These are phyloP conservation scores for Diachrysia chrysitis DNA, from an alignment of 2,888 invertebrate genomes.

Conservation along the genomic window DNA sequence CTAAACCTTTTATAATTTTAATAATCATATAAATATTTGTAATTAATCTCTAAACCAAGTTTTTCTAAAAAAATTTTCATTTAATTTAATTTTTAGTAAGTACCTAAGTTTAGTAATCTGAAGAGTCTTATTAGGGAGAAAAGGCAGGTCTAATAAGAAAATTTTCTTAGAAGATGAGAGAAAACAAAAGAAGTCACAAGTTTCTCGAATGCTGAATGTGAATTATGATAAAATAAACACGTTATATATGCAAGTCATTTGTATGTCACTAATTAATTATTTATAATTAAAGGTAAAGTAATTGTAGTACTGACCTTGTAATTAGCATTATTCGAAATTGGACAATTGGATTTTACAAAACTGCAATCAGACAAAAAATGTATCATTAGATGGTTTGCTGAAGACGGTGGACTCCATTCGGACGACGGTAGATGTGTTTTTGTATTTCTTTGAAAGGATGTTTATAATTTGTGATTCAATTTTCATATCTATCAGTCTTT, in stretches of 20 bases:
- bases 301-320: not conserved
- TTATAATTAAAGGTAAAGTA: slow-evolving; percentile 4
- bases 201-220: not conserved
- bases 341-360: not conserved
- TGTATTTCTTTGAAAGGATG: not conserved
- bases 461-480: slow-evolving; percentile 7
- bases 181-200: too few species aligned
- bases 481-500: not conserved
- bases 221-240: not conserved
- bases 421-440: not conserved
- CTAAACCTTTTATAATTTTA: too few species aligned
- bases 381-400: too few species aligned
- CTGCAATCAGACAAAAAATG: not conserved
- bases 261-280: not conserved
- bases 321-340: not conserved
- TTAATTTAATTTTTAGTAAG: too few species aligned
- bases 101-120: too few species aligned
- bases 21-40: too few species aligned
- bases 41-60: too few species aligned
- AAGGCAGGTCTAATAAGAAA: too few species aligned
- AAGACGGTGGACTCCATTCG: too few species aligned
- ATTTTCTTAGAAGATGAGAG: too few species aligned
- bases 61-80: too few species aligned
- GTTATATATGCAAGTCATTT: not conserved
- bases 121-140: too few species aligned